These are phyloP conservation scores for Noturus placidus DNA, from an alignment of 2,113 vertebrate genomes.

Conservation along the genomic window DNA sequence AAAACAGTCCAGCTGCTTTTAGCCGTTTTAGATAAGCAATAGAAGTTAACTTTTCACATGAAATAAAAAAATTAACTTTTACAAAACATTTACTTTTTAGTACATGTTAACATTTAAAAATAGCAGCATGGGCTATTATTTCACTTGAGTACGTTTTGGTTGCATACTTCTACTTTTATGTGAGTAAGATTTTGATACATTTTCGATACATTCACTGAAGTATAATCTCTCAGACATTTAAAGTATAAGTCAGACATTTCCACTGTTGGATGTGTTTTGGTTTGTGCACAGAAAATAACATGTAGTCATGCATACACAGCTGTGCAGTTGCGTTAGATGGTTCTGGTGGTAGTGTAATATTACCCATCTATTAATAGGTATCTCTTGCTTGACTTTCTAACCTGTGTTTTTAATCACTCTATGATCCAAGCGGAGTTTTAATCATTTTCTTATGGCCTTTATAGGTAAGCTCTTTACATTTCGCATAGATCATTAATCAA, in stretches of 20 bases:
- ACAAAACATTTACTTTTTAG: too few species aligned
- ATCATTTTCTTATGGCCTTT: neutral
- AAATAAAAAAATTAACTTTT: too few species aligned
- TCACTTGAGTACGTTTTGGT: neutral
- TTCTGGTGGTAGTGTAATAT: conserved; percentile 51
- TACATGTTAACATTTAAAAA: neutral
- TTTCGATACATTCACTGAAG: neutral
- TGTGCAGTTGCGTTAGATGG: conserved; percentile 12
- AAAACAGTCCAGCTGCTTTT: neutral
- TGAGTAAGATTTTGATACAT: neutral
- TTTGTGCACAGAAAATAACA: neutral
- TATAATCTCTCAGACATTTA: neutral
- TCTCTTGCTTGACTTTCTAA: conserved; percentile 6
- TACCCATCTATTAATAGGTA: conserved; percentile 73
- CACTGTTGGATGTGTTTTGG: neutral
- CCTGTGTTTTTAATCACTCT: neutral
- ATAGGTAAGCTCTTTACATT: conserved; percentile 27
- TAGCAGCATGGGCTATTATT: neutral
- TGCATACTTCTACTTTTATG: neutral
- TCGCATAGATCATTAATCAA: neutral
- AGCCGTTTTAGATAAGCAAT: neutral
- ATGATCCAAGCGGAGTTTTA: neutral
- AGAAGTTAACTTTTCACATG: neutral
- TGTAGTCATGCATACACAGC: neutral
- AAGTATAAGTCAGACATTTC: conserved; percentile 12